Evolutionary conservation across 2,113 vertebrate genomes (phyloP), one percentile per base, ranked within the genome.

Genomic region (Nibea albiflora): DNA sequence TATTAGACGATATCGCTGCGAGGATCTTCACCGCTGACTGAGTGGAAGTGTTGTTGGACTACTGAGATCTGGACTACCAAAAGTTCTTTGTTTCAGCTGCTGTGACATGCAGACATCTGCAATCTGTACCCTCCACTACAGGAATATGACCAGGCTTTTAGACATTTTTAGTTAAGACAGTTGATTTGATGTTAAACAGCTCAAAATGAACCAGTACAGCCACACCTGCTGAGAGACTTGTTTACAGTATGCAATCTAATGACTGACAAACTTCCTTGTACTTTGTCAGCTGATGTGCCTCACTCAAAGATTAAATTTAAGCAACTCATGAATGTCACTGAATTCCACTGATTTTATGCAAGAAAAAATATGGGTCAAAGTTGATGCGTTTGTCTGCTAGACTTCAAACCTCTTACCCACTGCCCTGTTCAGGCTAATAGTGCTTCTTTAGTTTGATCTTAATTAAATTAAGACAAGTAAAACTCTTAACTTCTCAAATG

Each of bases 21-120:
- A 87, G 94, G 66, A 92, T 95, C 75, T 95, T 95, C 73, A 95
- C 93, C 2, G 53, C 92, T 0, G 94, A 95, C 69, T 95, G 78
- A 95, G 10, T 16, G 4, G 46, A 11, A 50, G 19, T 0, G 4
- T 26, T 12, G 3, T 35, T 53, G 46, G 88, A 67, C 44, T 2
- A 5, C 1, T n/a, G n/a, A n/a, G n/a, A n/a, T n/a, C n/a, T 53
- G 46, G 88, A 67, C 44, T 2, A 5, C 1, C 0, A 2, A 20
- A 11, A 22, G 1, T 15, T 1, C 17, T 79, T 42, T 60, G 16
- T 60, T 58, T 50, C n/a, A 52, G 28, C 44, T 26, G n/a, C 49
- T 26, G 31, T 2, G 4, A 73, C 31, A 42, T 9, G 26, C 19
- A 16, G 10, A 73, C 2, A 54, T 5, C 4, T 8, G 3, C 46